A percentile compares a stretch with the other conserved stretches of the same genome.
These are phyloP conservation scores for Callinectes sapidus DNA, from an alignment of 2,888 invertebrate species.

Conservation along the genomic window DNA sequence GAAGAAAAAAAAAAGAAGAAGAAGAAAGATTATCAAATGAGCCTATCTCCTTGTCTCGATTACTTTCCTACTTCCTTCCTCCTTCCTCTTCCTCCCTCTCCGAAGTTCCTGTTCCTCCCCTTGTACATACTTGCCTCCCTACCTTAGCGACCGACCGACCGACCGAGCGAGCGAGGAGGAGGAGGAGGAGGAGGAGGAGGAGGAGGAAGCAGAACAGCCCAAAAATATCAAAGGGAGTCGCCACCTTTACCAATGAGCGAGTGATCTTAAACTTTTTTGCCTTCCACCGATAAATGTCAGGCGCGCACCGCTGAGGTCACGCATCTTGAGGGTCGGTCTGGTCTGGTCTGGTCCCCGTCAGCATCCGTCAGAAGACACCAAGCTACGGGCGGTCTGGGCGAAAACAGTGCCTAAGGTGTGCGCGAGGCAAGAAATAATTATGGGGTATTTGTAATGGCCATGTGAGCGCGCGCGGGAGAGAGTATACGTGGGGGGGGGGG, in stretches of 20 bases:
- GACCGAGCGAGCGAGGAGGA: too few species aligned
- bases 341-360: background rate
- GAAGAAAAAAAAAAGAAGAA: constrained; percentile 3
- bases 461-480: background rate
- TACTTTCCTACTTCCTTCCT: background rate
- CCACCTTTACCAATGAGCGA: background rate
- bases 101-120: background rate
- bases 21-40: constrained; percentile 2
- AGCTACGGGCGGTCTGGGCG: background rate
- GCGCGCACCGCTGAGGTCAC: background rate
- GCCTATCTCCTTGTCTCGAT: background rate
- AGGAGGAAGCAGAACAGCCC: background rate
- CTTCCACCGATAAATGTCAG: background rate
- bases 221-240: background rate
- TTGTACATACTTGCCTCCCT: too few species aligned
- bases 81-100: background rate
- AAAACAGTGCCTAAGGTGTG: background rate
- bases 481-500: background rate
- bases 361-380: background rate
- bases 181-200: constrained; percentile 11
- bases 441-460: background rate
- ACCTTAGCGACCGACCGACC: background rate
- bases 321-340: background rate
- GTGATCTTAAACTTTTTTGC: constrained; percentile 24
- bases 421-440: background rate